Percentiles rank a stretch among this genome's conserved stretches.
Conservation (phyloP, 2,888 invertebrate genomes). For the Caenorhabditis sp. region DNA sequence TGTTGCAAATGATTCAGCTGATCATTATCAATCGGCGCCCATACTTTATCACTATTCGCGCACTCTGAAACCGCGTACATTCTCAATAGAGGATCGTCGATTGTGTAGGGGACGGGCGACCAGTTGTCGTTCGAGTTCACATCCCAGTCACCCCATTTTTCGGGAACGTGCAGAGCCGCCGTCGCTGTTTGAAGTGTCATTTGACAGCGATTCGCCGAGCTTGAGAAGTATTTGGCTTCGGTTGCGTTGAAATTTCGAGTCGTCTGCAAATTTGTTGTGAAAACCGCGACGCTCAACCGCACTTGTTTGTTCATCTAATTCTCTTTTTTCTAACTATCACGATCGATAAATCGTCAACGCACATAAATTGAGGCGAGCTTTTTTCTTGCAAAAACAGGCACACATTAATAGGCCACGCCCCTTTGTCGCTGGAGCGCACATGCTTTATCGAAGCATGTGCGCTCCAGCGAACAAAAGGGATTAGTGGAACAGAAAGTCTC, state of each 20-base stretch:
- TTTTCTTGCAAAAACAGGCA: too few species aligned
- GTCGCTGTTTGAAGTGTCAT: slow-evolving; percentile 57
- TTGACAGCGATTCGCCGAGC: slow-evolving; percentile 59
- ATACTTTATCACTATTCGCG: slow-evolving; percentile 45
- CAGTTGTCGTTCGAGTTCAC: slow-evolving; percentile 40
- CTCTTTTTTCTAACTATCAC: too few species aligned
- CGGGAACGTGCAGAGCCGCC: slow-evolving; percentile 48
- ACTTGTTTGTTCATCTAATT: too few species aligned
- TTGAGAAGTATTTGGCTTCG: slow-evolving; percentile 54
- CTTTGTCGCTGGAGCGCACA: too few species aligned
- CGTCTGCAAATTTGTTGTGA: slow-evolving; percentile 9
- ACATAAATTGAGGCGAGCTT: too few species aligned
- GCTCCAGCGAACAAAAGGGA: too few species aligned
- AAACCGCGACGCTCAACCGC: too few species aligned
- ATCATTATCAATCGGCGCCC: slow-evolving; percentile 53
- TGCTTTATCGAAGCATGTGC: too few species aligned
- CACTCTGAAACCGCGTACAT: slow-evolving; percentile 60
- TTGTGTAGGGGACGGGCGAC: slow-evolving; percentile 59
- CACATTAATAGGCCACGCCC: too few species aligned
- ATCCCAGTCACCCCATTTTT: slow-evolving; percentile 54
- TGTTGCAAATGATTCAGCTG: slow-evolving; percentile 40
- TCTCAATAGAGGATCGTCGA: slow-evolving; percentile 59
- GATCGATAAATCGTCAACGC: too few species aligned
- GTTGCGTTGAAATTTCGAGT: slow-evolving; percentile 42
- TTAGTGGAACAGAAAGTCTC: too few species aligned